Evolutionary conservation across 2,888 invertebrate genomes (phyloP).

Genomic region (Cephus pulcher): DNA sequence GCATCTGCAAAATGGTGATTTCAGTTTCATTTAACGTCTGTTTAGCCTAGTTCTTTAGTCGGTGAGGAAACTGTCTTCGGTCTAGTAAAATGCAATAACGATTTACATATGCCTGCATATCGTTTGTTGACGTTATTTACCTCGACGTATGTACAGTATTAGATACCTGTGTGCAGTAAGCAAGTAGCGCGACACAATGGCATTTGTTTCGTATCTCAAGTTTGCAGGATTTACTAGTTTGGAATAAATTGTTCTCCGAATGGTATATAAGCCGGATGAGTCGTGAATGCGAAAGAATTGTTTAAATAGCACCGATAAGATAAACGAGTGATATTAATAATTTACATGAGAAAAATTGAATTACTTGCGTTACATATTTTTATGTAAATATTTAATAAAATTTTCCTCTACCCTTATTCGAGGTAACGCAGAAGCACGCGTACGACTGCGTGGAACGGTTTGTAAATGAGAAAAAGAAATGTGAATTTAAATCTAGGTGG

Average conservation of each 20-base stretch:
- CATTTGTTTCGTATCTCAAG: background rate
- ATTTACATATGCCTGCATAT: background rate
- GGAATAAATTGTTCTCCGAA: background rate
- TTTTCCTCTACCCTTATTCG: background rate
- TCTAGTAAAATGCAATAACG: background rate
- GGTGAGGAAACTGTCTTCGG: background rate
- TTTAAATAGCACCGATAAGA: background rate
- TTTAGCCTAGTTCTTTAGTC: background rate
- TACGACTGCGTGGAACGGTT: background rate
- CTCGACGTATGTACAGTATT: background rate
- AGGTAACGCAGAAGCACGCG: background rate
- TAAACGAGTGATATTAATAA: too few relatives aligned
- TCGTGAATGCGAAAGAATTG: too few relatives aligned
- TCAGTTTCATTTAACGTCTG: background rate
- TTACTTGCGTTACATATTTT: too few relatives aligned
- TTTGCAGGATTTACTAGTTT: background rate
- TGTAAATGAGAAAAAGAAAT: background rate
- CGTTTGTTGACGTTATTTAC: background rate
- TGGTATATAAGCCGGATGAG: background rate
- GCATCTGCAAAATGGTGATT: background rate
- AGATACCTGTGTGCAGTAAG: background rate
- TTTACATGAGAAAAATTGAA: too few relatives aligned
- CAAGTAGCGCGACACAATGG: background rate
- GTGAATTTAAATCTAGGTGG: conserved; percentile 5
- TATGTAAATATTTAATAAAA: background rate